phyloP scores from a whole-genome alignment of 2,113 vertebrate genomes.

The Sorex araneus region DNA sequence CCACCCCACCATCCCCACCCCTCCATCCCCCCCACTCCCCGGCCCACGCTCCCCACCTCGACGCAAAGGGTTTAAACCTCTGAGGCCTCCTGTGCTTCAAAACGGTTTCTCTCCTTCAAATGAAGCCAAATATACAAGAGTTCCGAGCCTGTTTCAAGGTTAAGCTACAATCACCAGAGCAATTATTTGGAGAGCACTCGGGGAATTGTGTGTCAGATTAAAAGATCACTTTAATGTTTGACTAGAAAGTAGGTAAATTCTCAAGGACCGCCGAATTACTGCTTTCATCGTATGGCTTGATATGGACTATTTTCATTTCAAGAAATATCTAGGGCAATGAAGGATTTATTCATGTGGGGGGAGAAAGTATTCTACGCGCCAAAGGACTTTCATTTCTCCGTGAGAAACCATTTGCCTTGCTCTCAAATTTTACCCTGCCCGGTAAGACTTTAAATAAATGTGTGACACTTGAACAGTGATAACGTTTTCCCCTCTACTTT shows the following conservation, averaged over 20 bases:
- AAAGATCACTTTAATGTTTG: conserved; percentile 51
- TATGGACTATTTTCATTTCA: conserved; percentile 60
- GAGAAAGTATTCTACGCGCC: conserved; percentile 60
- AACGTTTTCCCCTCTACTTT: conserved; percentile 31
- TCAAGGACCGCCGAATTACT: conserved; percentile 55
- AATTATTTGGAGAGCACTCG: conserved; percentile 70
- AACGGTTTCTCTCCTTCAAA: conserved; percentile 65
- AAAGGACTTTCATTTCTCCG: conserved; percentile 71
- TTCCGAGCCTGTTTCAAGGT: conserved; percentile 69
- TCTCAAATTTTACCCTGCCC: background rate
- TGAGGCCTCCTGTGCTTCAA: conserved; percentile 51
- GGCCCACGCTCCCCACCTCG: background rate
- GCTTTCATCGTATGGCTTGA: conserved; percentile 62
- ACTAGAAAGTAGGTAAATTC: conserved; percentile 63
- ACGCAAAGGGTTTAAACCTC: conserved; percentile 24
- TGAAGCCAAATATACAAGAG: conserved; percentile 67
- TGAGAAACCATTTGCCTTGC: conserved; percentile 47
- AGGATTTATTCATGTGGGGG: conserved; percentile 32
- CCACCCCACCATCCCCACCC: background rate
- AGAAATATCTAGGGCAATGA: conserved; percentile 64
- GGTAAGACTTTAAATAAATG: conserved; percentile 23
- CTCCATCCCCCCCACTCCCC: background rate
- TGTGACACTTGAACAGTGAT: background rate
- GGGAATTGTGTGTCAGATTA: conserved; percentile 74
- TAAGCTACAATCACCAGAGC: conserved; percentile 71